Conservation (phyloP, 2,797 vertebrate genomes). For the Clamator glandarius region DNA sequence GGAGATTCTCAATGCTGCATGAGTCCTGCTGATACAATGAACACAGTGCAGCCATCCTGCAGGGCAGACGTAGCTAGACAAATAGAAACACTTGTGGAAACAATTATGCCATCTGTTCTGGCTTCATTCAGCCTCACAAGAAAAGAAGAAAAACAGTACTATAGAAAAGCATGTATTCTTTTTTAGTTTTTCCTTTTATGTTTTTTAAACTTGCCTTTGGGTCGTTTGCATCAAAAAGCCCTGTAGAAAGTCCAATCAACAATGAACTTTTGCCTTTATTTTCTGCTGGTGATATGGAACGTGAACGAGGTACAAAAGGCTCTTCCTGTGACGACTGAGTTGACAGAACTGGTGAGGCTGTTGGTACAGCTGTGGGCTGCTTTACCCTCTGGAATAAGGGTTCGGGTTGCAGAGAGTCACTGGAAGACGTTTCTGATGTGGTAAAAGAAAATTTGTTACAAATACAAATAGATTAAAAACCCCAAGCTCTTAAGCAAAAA, state of each 20-base stretch:
- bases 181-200: not conserved
- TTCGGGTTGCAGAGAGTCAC: slow-evolving; percentile 67
- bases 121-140: not conserved
- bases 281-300: slow-evolving; percentile 89
- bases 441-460: slow-evolving; percentile 31
- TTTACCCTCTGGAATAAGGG: slow-evolving; percentile 85
- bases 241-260: slow-evolving; percentile 93
- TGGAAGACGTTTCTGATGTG: slow-evolving; percentile 55
- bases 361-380: slow-evolving; percentile 78
- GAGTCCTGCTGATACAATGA: not conserved
- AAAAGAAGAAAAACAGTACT: not conserved
- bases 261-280: slow-evolving; percentile 85
- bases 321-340: slow-evolving; percentile 90
- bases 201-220: slow-evolving; percentile 85
- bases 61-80: not conserved
- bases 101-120: not conserved
- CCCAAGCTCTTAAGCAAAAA: not conserved
- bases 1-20: not conserved
- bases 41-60: not conserved
- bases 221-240: slow-evolving; percentile 95
- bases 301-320: slow-evolving; percentile 83
- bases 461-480: not conserved
- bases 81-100: not conserved
- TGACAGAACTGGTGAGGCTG: slow-evolving; percentile 81
- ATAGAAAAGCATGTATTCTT: not conserved